A percentile compares a stretch with the other conserved stretches of the same genome.
Conservation (phyloP, 2,888 invertebrate species). For the Eudasyphora cyanicolor region DNA sequence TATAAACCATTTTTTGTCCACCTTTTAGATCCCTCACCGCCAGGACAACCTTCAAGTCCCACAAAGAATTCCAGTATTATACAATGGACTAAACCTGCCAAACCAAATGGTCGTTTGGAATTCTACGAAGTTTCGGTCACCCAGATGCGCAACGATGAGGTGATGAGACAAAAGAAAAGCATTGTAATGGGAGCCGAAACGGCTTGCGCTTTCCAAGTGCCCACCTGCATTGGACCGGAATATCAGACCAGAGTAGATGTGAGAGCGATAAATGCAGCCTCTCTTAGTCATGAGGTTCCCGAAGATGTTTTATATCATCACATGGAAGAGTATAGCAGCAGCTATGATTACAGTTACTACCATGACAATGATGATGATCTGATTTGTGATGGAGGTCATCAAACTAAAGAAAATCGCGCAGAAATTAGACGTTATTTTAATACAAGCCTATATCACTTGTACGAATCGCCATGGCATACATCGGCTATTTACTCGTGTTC, state of each 20-base stretch:
- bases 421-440: constrained; percentile 65
- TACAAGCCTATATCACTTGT: constrained; percentile 65
- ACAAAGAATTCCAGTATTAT: constrained; percentile 67
- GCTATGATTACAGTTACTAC: neutral
- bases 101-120: constrained; percentile 82
- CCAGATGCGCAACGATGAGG: constrained; percentile 68
- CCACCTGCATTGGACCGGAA: constrained; percentile 68
- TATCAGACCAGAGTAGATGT: constrained; percentile 71
- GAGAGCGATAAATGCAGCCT: constrained; percentile 76
- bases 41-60: constrained; percentile 59
- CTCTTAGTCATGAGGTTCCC: constrained; percentile 36
- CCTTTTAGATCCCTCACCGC: constrained; percentile 73
- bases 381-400: constrained; percentile 47
- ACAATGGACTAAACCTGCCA: constrained; percentile 81
- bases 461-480: constrained; percentile 72
- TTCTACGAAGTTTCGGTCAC: constrained; percentile 81
- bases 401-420: constrained; percentile 9
- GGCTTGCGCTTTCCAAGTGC: constrained; percentile 67
- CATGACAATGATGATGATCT: constrained; percentile 48
- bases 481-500: constrained; percentile 67
- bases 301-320: neutral
- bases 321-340: neutral
- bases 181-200: constrained; percentile 66
- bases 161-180: constrained; percentile 68
- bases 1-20: neutral